Evolutionary conservation across 1,140 invertebrate species (phyloP).

Genomic region (Brachionus manjavacas): DNA sequence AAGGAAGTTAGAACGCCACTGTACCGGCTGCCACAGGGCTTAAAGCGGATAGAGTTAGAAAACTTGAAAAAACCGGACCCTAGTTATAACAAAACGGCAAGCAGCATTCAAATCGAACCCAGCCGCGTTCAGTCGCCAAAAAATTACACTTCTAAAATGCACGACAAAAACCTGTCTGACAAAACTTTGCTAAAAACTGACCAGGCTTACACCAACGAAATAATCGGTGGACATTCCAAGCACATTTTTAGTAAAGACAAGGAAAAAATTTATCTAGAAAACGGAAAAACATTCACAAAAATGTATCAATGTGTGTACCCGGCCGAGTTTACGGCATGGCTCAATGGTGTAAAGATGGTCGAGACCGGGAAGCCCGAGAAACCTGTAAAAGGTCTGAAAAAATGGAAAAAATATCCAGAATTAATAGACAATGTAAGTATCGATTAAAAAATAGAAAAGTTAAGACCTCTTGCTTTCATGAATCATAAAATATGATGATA

Average conservation of each 20-base stretch:
- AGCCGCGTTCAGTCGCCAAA: constrained; percentile 12
- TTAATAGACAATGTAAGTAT: constrained; percentile 26
- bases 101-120: neutral
- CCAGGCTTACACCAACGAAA: constrained; percentile 5
- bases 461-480: neutral
- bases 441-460: neutral
- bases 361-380: neutral
- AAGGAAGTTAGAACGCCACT: neutral
- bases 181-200: neutral
- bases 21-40: neutral
- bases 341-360: neutral
- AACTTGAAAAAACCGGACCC: constrained; percentile 11
- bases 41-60: constrained; percentile 5
- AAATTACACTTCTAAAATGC: neutral
- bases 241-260: constrained; percentile 2
- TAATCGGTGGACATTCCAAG: neutral
- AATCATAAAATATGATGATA: neutral
- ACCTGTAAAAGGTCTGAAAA: neutral
- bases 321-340: constrained; percentile 5
- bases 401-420: constrained; percentile 37
- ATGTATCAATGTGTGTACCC: neutral
- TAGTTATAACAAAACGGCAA: constrained; percentile 20
- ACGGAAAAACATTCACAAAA: constrained; percentile 36
- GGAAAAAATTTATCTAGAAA: neutral
- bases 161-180: neutral